A percentile compares a stretch with the other conserved stretches of the same genome.
Conservation (phyloP, 2,113 vertebrate genomes). For the Cairina moschata region DNA sequence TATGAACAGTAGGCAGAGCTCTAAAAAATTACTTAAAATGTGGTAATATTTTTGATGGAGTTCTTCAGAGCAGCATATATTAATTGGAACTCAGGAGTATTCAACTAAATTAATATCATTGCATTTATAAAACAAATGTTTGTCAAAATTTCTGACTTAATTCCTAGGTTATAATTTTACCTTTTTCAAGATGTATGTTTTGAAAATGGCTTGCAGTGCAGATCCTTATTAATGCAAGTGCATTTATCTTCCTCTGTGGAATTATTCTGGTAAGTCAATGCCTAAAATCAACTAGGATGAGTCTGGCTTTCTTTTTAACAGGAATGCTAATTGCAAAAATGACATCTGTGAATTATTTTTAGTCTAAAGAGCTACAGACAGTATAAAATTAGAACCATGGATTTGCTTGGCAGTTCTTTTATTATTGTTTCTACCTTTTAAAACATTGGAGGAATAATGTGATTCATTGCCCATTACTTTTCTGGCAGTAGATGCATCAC, state of each 20-base stretch:
- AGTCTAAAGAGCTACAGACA: neutral
- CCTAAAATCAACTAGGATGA: neutral
- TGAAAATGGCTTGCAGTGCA: neutral
- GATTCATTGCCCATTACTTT: neutral
- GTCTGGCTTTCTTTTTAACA: neutral
- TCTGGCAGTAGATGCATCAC: neutral
- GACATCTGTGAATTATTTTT: neutral
- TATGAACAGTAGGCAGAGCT: neutral
- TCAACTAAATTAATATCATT: neutral
- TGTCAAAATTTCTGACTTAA: neutral
- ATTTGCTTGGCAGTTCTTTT: neutral
- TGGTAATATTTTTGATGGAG: neutral
- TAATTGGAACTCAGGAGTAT: neutral
- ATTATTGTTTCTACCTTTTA: conserved; percentile 18
- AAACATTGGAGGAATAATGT: neutral
- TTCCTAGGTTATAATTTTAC: neutral
- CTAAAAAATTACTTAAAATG: neutral
- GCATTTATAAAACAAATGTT: neutral
- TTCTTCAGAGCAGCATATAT: neutral
- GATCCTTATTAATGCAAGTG: neutral
- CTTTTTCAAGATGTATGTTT: neutral
- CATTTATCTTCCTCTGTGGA: neutral
- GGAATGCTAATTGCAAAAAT: conserved; percentile 14
- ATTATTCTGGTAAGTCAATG: neutral
- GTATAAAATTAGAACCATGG: neutral